Conservation (phyloP, 2,113 vertebrate genomes). For the Nesoenas mayeri region DNA sequence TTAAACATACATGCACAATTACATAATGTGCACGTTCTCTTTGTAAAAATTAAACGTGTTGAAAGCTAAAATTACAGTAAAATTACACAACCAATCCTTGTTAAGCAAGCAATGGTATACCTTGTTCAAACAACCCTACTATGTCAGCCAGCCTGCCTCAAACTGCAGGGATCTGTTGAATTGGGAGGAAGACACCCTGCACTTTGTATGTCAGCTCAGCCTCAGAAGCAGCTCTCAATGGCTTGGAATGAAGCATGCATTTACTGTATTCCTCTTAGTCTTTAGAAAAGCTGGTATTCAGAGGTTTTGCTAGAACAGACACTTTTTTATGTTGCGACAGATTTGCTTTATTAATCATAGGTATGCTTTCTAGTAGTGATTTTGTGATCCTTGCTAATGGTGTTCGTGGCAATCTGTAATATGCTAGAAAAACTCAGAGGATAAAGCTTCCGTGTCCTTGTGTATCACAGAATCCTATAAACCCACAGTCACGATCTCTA, state of each 20-base stretch:
- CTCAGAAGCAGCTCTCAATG: not conserved
- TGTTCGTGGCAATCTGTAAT: not conserved
- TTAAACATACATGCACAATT: not conserved
- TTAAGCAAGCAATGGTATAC: not conserved
- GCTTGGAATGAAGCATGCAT: not conserved
- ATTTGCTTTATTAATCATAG: not conserved
- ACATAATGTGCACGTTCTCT: not conserved
- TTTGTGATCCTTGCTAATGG: not conserved
- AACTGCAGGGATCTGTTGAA: not conserved
- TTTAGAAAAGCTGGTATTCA: not conserved
- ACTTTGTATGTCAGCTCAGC: not conserved
- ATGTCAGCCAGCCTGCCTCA: not conserved
- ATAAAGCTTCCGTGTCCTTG: not conserved
- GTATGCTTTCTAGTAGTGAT: not conserved
- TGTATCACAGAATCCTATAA: not conserved
- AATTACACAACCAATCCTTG: not conserved
- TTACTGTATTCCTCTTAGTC: not conserved
- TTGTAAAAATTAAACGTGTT: not conserved
- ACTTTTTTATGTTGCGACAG: not conserved
- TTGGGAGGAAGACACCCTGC: not conserved
- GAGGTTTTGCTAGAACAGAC: not conserved
- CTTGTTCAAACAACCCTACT: not conserved
- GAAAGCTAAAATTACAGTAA: not conserved
- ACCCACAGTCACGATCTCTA: rapidly evolving
- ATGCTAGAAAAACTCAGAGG: not conserved